A percentile compares a stretch with the other conserved stretches of the same genome.
Conservation (phyloP, 2,113 vertebrate species). For the Nycticebus coucang region DNA sequence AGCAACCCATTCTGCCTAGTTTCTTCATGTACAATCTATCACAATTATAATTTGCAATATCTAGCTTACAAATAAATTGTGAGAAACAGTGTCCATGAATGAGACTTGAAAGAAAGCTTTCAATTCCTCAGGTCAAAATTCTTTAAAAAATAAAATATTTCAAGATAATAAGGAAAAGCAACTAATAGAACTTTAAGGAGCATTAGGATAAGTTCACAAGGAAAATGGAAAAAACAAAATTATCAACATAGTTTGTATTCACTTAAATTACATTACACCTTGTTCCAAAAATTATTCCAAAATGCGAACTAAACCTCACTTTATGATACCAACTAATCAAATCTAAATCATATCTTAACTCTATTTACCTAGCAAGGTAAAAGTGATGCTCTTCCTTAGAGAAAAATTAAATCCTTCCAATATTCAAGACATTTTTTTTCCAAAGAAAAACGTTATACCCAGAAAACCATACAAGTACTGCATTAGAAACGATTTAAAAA, state of each 20-base stretch:
- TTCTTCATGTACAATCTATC: background rate
- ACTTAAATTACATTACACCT: constrained; percentile 15
- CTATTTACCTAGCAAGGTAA: constrained; percentile 15
- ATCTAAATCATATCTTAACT: background rate
- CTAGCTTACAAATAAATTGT: background rate
- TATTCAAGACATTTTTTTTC: constrained; percentile 53
- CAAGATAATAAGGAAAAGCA: constrained; percentile 41
- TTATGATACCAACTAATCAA: constrained; percentile 24
- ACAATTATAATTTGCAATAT: background rate
- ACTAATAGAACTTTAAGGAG: constrained; percentile 44
- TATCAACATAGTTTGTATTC: background rate
- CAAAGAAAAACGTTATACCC: background rate
- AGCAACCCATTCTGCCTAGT: background rate
- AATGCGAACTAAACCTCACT: constrained; percentile 30
- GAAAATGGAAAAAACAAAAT: background rate
- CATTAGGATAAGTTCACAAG: background rate
- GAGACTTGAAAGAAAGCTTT: background rate
- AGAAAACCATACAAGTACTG: background rate
- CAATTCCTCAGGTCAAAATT: constrained; percentile 23
- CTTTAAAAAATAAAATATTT: constrained; percentile 38
- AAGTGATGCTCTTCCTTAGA: constrained; percentile 27
- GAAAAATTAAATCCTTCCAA: constrained; percentile 21
- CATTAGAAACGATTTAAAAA: constrained; percentile 16
- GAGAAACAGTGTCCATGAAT: background rate
- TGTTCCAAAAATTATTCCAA: constrained; percentile 41